These are phyloP conservation scores for Barnardius zonarius DNA, from an alignment of 2,113 vertebrate genomes.

Conservation along the genomic window DNA sequence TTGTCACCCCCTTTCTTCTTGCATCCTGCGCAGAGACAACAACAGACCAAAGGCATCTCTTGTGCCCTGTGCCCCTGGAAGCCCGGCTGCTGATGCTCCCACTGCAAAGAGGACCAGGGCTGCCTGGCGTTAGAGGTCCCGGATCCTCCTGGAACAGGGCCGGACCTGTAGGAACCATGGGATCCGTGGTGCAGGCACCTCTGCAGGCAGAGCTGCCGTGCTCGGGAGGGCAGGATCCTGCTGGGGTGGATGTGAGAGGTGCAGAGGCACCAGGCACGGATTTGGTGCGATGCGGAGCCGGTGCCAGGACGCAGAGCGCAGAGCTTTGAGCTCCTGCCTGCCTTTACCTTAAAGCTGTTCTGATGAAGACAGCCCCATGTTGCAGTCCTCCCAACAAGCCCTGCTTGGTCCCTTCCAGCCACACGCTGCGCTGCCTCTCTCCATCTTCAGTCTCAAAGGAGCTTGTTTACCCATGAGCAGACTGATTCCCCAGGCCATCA, in stretches of 20 bases:
- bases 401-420: background rate
- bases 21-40: background rate
- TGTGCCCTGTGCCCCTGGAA: accelerated
- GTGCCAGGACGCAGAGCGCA: background rate
- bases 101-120: background rate
- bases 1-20: background rate
- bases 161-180: no score
- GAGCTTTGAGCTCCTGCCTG: background rate
- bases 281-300: accelerated
- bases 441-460: background rate
- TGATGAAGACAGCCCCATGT: background rate
- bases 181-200: accelerated
- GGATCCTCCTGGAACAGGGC: accelerated
- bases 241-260: accelerated
- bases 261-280: accelerated
- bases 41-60: background rate
- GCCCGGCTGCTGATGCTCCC: background rate
- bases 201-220: background rate
- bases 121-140: background rate
- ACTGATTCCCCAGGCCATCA: background rate
- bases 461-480: background rate
- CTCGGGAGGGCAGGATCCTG: accelerated
- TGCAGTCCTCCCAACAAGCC: background rate
- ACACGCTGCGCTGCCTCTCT: accelerated
- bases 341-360: background rate